phyloP scores from a whole-genome alignment of 1,140 invertebrate species.

The Dendrolimus kikuchii region DNA sequence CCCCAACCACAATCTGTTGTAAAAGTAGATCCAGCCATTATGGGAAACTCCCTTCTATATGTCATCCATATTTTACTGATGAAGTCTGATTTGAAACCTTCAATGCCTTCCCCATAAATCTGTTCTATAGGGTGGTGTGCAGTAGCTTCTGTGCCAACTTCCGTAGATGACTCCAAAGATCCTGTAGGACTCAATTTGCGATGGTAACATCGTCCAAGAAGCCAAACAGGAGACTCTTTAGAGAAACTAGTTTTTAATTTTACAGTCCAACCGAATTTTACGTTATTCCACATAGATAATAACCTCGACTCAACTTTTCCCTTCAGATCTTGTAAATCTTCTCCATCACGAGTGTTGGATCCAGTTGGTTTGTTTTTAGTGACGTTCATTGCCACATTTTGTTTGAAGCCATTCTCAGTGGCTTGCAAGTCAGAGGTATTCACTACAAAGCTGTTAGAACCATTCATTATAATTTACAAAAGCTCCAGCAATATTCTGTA shows the following conservation, averaged over 20 bases:
- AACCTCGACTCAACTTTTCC: constrained; percentile 87
- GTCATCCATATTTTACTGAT: constrained; percentile 86
- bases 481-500: too few relatives aligned
- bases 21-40: constrained; percentile 81
- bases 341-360: constrained; percentile 50
- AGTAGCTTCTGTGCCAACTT: constrained; percentile 74
- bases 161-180: constrained; percentile 78
- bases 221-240: constrained; percentile 89
- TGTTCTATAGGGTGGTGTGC: constrained; percentile 72
- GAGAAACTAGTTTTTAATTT: constrained; percentile 89
- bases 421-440: constrained; percentile 25
- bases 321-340: constrained; percentile 73
- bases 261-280: constrained; percentile 89
- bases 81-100: constrained; percentile 86
- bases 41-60: constrained; percentile 86
- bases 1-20: constrained; percentile 92
- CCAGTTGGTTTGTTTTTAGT: constrained; percentile 25
- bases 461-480: constrained; percentile 36
- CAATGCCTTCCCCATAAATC: constrained; percentile 78
- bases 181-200: constrained; percentile 77
- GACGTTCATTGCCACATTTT: constrained; percentile 30
- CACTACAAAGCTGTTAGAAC: constrained; percentile 30
- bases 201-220: constrained; percentile 87
- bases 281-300: constrained; percentile 91
- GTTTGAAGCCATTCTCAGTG: constrained; percentile 22